Evolutionary conservation across 2,888 invertebrate species (phyloP).

Genomic region (Ochlodes sylvanus): DNA sequence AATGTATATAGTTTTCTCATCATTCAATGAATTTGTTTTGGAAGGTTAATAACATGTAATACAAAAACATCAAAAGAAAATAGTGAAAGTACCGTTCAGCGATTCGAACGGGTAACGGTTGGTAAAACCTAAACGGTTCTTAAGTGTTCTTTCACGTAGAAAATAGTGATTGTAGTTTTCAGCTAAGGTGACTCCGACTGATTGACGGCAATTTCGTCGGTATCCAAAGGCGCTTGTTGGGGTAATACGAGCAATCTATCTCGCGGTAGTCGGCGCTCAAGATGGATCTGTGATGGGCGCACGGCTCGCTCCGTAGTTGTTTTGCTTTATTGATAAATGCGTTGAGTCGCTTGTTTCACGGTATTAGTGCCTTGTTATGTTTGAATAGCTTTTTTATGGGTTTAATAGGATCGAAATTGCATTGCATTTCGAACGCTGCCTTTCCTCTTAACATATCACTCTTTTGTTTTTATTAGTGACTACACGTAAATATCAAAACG

Average conservation of each 20-base stretch:
- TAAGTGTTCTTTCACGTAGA: constrained; percentile 58
- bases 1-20: no score
- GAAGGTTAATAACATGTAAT: no score
- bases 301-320: constrained; percentile 77
- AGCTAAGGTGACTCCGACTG: constrained; percentile 65
- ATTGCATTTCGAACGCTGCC: constrained; percentile 56
- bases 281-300: constrained; percentile 79
- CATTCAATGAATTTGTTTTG: no score
- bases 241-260: constrained; percentile 80
- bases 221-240: constrained; percentile 65
- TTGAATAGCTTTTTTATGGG: constrained; percentile 71
- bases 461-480: constrained; percentile 37
- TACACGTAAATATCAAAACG: not conserved
- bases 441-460: constrained; percentile 48
- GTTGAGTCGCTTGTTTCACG: constrained; percentile 65
- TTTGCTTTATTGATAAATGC: constrained; percentile 76
- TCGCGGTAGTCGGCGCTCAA: constrained; percentile 65
- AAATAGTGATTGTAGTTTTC: constrained; percentile 60
- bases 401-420: constrained; percentile 65
- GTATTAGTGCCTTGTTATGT: constrained; percentile 76
- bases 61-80: no score
- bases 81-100: not conserved
- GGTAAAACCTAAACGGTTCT: constrained; percentile 46
- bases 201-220: constrained; percentile 68
- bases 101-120: not conserved